These are phyloP conservation scores for Pectinophora gossypiella DNA, from an alignment of 1,140 invertebrate species.

Conservation along the genomic window DNA sequence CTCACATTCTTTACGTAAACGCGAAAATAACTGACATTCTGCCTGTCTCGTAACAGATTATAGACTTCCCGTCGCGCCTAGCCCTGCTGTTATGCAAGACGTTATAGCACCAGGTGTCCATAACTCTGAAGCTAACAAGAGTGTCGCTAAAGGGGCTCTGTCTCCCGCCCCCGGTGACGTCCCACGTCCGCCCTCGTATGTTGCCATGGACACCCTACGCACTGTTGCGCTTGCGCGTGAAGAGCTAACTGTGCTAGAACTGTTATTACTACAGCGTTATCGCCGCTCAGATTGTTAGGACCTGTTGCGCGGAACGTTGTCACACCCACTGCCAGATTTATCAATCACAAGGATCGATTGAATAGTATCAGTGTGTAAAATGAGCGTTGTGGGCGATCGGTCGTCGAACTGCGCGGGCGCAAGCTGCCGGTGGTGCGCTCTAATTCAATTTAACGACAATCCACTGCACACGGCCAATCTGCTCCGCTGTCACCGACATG, in stretches of 20 bases:
- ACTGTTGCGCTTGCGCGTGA: constrained; percentile 3
- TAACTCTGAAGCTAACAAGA: constrained; percentile 11
- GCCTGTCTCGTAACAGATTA: constrained; percentile 16
- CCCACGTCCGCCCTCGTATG: constrained; percentile 23
- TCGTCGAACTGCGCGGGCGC: constrained; percentile 71
- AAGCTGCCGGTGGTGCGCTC: constrained; percentile 48
- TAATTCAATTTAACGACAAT: constrained; percentile 68
- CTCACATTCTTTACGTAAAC: background rate
- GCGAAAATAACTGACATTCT: constrained; percentile 9
- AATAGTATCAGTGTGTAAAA: constrained; percentile 59
- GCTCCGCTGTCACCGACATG: constrained; percentile 36
- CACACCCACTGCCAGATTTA: constrained; percentile 52
- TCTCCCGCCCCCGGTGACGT: constrained; percentile 25
- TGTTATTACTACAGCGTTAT: background rate
- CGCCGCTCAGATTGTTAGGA: background rate
- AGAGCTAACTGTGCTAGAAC: background rate
- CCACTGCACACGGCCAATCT: constrained; percentile 43
- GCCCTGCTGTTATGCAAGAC: constrained; percentile 2
- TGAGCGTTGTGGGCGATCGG: constrained; percentile 59
- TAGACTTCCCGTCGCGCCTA: constrained; percentile 17
- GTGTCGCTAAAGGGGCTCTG: constrained; percentile 14
- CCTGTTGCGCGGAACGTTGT: constrained; percentile 26
- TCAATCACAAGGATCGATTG: constrained; percentile 66
- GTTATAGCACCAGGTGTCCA: background rate
- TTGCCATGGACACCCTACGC: constrained; percentile 19